Evolutionary conservation across 2,888 invertebrate species (phyloP).

Genomic region (Campoplex capitator): DNA sequence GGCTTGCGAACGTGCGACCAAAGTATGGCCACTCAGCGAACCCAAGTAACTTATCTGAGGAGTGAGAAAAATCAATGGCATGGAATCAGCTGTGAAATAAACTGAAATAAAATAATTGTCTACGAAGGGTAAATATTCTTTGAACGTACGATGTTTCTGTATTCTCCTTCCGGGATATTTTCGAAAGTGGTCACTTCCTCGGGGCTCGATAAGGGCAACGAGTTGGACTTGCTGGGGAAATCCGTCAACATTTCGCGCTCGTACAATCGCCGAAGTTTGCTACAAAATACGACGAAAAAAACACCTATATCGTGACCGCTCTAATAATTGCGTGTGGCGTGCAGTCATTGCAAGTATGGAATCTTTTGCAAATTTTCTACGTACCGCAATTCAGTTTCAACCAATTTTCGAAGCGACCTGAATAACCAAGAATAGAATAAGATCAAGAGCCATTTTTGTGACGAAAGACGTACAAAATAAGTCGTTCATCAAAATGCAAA

Average conservation of each 20-base stretch:
- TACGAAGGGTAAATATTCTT: neutral
- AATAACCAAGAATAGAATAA: neutral
- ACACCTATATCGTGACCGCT: neutral
- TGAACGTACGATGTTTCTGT: slow-evolving; percentile 1
- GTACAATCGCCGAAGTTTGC: slow-evolving; percentile 18
- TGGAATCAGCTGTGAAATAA: neutral
- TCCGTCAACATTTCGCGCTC: slow-evolving; percentile 14
- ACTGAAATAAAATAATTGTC: neutral
- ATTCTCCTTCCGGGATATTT: slow-evolving; percentile 10
- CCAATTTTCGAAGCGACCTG: neutral
- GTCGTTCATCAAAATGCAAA: neutral
- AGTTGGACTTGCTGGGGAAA: slow-evolving; percentile 26
- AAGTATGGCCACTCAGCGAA: slow-evolving; percentile 8
- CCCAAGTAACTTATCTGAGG: slow-evolving; percentile 26
- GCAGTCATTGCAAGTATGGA: neutral
- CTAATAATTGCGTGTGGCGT: neutral
- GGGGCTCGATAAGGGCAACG: slow-evolving; percentile 11
- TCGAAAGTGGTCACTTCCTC: slow-evolving; percentile 19
- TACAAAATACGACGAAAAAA: slow-evolving; percentile 3
- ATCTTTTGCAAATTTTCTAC: slow-evolving; percentile 1
- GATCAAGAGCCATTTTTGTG: neutral
- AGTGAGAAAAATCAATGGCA: slow-evolving; percentile 2
- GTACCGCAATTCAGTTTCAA: slow-evolving; percentile 13
- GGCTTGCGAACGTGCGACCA: slow-evolving; percentile 2
- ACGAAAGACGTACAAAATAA: neutral